Evolutionary conservation across 2,888 invertebrate genomes (phyloP).

Genomic region (Heliconius cydno): DNA sequence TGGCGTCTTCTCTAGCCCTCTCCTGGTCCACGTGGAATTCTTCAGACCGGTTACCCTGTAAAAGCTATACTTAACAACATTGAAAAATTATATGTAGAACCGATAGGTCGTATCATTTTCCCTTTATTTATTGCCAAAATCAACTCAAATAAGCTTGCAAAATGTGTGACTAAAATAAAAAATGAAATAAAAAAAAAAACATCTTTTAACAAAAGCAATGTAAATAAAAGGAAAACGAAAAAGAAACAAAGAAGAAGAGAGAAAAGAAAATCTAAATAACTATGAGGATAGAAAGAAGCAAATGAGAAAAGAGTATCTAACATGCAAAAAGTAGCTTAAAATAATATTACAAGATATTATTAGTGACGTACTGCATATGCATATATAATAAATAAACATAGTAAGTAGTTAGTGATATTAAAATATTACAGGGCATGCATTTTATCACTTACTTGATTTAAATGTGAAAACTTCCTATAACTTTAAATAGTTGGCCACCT

Average conservation of each 20-base stretch:
- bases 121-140: background rate
- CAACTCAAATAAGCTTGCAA: background rate
- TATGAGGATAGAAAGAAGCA: background rate
- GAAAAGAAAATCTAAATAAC: background rate
- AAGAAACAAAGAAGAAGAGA: background rate
- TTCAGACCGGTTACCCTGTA: conserved; percentile 90
- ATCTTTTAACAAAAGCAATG: background rate
- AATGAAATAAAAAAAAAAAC: background rate
- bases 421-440: too few species aligned
- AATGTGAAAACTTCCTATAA: too few species aligned
- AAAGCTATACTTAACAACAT: conserved; percentile 38
- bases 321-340: background rate
- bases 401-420: too few species aligned
- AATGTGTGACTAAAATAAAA: background rate
- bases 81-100: background rate
- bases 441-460: too few species aligned
- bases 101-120: background rate
- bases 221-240: background rate
- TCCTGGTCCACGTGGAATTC: conserved; percentile 88
- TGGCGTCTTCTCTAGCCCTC: conserved; percentile 91
- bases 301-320: background rate
- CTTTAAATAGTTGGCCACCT: too few species aligned
- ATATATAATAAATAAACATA: background rate
- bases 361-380: background rate
- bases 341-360: background rate